Base-by-base conservation (phyloP, 2,113 vertebrate genomes). In the Neopipo cinnamomea region DNA sequence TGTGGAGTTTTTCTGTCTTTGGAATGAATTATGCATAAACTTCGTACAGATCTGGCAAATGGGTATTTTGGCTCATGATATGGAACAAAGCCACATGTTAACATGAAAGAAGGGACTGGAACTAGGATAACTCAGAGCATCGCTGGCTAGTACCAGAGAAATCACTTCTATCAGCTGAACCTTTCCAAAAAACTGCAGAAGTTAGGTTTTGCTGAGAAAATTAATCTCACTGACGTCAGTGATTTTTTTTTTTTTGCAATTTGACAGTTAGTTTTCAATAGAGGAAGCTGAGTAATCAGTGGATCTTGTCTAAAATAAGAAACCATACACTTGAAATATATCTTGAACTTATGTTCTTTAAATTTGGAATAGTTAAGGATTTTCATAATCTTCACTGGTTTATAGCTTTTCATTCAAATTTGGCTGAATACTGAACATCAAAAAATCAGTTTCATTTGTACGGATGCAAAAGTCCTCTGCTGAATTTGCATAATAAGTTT, bases 381-480 rank as follows among this genome's bases (percentile, higher is more conserved):
- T 91, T 92, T 96, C 47, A 87, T 92, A 74, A 72, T 95, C 62
- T 87, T 22, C 39, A 55, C 37, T 37, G 24, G 33, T 78, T 87
- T 89, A 37, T 30, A 68, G 66, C 9, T 81, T 87, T 95, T 78
- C 1, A 6, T 87, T 93, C 63, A 93, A 92, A 78, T 95, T 77
- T 81, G 86, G 68, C 33, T 91, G 80, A 95, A 82, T 72, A 89
- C 28, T 46, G 61, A 89, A 23, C 65, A 94, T 68, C 62, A 91
- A 92, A 96, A 95, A 97, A 96, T 95, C 93, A 97, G 84, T 87
- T 92, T 56, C 58, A 30, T 91, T 97, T 95, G 87, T 95, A 92
- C 31, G 75, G 61, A 95, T 95, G 84, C 73, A 85, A 93, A 95
- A 95, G 52, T 81, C 65, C 37, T 68, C 49, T 87, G 28, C 31